These are phyloP conservation scores for Spodoptera picta DNA, from an alignment of 2,888 invertebrate genomes.

Conservation along the genomic window DNA sequence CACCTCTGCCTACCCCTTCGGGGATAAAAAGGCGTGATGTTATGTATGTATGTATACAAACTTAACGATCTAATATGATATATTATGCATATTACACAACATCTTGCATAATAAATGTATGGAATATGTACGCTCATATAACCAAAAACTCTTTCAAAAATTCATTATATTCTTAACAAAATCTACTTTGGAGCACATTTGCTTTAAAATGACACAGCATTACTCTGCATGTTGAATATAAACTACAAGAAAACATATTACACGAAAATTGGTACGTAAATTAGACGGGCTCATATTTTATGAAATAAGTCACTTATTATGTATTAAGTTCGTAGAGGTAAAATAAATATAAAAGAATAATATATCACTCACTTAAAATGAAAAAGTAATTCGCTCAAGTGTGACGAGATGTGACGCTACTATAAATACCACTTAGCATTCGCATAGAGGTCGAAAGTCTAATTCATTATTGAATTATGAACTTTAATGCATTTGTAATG, in stretches of 20 bases:
- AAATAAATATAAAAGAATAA: background rate
- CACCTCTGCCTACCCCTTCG: no score
- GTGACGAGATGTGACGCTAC: no score
- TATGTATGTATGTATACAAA: no score
- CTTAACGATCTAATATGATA: no score
- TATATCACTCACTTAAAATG: background rate
- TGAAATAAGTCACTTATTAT: constrained; percentile 14
- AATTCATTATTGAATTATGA: no score
- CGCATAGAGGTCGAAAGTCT: background rate
- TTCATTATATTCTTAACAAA: constrained; percentile 6
- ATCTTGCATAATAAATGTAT: no score
- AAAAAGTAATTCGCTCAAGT: background rate
- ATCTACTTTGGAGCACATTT: constrained; percentile 14
- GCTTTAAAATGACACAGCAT: constrained; percentile 10
- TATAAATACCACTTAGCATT: no score
- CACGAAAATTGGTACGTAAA: constrained; percentile 32
- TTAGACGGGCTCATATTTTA: constrained; percentile 36
- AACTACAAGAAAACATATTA: constrained; percentile 33
- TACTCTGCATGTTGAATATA: constrained; percentile 8
- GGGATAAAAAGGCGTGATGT: no score
- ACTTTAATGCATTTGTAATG: no score
- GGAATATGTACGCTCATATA: no score
- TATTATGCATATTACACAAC: no score
- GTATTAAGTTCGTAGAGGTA: constrained; percentile 6
- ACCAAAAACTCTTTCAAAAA: constrained; percentile 1